These are phyloP conservation scores for Muntiacus reevesi DNA, from an alignment of 2,113 vertebrate species.

Conservation along the genomic window DNA sequence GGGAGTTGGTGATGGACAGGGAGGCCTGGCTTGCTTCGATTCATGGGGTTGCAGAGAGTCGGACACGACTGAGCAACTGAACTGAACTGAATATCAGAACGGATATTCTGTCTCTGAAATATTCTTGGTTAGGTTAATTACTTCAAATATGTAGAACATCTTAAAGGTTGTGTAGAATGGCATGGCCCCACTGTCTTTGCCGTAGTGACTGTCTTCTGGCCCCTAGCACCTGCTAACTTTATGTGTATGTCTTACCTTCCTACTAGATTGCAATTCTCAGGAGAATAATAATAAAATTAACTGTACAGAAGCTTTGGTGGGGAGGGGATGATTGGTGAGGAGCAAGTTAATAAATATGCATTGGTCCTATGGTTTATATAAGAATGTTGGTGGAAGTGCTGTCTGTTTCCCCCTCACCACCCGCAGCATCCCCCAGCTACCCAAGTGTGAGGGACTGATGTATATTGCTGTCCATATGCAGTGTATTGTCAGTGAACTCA, in stretches of 20 bases:
- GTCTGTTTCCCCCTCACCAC: too few relatives aligned
- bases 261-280: not conserved
- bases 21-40: too few relatives aligned
- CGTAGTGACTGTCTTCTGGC: not conserved
- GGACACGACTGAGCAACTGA: too few relatives aligned
- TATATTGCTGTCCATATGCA: not conserved
- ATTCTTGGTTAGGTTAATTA: not conserved
- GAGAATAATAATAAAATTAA: not conserved
- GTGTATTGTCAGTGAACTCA: fast-evolving
- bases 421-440: not conserved
- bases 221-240: not conserved
- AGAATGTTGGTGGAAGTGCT: not conserved
- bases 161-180: not conserved
- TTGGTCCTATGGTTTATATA: not conserved
- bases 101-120: too few relatives aligned
- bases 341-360: not conserved
- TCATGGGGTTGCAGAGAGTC: too few relatives aligned
- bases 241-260: not conserved
- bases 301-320: not conserved
- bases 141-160: not conserved
- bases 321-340: not conserved
- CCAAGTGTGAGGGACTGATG: fast-evolving
- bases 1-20: too few relatives aligned
- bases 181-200: not conserved
- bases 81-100: not conserved